phyloP scores from a whole-genome alignment of 2,797 vertebrate species.

The Premnoplex brunnescens region DNA sequence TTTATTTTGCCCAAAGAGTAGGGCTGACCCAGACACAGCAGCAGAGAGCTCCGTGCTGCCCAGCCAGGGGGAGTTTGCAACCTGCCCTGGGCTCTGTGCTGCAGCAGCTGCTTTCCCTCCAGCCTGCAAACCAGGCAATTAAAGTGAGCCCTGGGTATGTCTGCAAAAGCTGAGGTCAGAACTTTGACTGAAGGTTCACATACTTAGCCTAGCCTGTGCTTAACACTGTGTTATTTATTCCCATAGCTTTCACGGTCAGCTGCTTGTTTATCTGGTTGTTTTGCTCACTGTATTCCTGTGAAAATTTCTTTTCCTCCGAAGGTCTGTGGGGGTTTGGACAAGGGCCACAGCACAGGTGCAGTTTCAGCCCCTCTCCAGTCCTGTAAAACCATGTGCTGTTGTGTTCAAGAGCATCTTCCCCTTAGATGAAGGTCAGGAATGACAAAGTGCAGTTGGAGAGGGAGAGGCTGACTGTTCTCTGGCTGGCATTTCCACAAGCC shows the following conservation, averaged over 20 bases:
- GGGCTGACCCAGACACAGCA: fast-evolving
- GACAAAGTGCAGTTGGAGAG: background rate
- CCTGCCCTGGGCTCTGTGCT: background rate
- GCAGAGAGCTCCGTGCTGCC: background rate
- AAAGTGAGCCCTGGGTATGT: background rate
- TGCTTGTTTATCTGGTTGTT: constrained; percentile 28
- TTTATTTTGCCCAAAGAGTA: background rate
- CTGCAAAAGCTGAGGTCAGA: constrained; percentile 42
- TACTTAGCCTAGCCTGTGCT: constrained; percentile 26
- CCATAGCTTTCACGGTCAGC: constrained; percentile 23
- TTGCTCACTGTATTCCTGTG: background rate
- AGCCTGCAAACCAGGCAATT: background rate
- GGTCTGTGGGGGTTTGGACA: background rate
- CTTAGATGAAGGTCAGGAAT: background rate
- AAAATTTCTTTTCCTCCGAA: background rate
- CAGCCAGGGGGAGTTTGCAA: background rate
- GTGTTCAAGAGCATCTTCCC: background rate
- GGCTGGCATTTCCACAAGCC: fast-evolving
- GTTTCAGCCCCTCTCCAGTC: background rate
- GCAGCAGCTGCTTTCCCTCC: background rate
- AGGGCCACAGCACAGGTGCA: background rate
- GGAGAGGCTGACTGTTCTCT: background rate
- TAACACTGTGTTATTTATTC: constrained; percentile 62
- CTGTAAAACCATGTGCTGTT: background rate
- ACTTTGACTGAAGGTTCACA: constrained; percentile 54